Percentiles rank a stretch among this genome's conserved stretches.
Conservation (phyloP, 2,888 invertebrate species). For the Leucophora obtusa region DNA sequence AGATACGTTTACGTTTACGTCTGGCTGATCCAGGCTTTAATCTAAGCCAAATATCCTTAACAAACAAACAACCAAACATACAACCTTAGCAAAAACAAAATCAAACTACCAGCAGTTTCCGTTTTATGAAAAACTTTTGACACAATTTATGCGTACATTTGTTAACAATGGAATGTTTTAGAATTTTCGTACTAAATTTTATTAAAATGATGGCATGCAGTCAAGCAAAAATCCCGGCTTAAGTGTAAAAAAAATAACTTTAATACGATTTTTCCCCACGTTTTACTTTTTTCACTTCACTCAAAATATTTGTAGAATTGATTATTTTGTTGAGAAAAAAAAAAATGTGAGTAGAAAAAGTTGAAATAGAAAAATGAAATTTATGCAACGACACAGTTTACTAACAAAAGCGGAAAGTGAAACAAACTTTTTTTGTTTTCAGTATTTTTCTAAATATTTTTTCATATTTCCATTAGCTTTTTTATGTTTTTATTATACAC, state of each 20-base stretch:
- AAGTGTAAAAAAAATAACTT: conserved; percentile 18
- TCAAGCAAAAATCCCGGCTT: conserved; percentile 36
- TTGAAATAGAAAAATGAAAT: conserved; percentile 44
- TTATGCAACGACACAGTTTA: conserved; percentile 53
- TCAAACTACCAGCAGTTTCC: conserved; percentile 31
- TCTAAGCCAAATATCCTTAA: conserved; percentile 8
- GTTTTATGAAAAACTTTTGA: conserved; percentile 56
- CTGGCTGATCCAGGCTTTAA: conserved; percentile 31
- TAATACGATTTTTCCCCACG: conserved; percentile 11
- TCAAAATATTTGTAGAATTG: conserved; percentile 37
- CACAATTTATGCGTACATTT: conserved; percentile 50
- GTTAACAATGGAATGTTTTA: conserved; percentile 14
- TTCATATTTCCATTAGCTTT: neutral
- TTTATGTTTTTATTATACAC: conserved; percentile 8
- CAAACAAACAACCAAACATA: neutral
- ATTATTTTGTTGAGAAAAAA: conserved; percentile 24
- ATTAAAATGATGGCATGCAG: conserved; percentile 13
- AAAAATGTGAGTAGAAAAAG: conserved; percentile 9
- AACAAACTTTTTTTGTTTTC: conserved; percentile 41
- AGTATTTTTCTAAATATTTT: neutral
- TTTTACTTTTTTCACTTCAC: neutral
- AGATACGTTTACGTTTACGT: no score
- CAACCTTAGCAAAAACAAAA: conserved; percentile 14
- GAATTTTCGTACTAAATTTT: neutral
- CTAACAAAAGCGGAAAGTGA: conserved; percentile 44